A percentile compares a stretch with the other conserved stretches of the same genome.
phyloP scores from a whole-genome alignment of 2,888 invertebrate species.

The Patella ulyssiponensis region DNA sequence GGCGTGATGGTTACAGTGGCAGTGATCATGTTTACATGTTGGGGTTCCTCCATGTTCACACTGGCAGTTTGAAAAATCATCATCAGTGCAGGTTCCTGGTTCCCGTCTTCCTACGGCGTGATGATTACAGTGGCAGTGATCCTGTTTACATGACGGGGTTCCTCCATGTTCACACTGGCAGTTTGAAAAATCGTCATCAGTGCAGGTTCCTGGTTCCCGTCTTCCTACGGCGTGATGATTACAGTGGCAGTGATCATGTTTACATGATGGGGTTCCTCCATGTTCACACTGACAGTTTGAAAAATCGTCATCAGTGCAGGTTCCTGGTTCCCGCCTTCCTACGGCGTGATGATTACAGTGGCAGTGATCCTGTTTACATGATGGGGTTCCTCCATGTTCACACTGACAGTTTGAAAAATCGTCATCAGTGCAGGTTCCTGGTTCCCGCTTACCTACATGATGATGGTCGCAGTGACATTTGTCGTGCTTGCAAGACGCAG shows the following conservation, averaged over 20 bases:
- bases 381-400: conserved; percentile 1
- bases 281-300: background rate
- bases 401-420: background rate
- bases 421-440: conserved; percentile 3
- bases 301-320: conserved; percentile 8
- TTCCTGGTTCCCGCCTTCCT: background rate
- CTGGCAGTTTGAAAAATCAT: background rate
- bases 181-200: background rate
- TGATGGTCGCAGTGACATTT: background rate
- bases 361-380: background rate
- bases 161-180: background rate
- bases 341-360: background rate
- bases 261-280: conserved; percentile 1
- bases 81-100: background rate
- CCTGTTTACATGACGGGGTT: background rate
- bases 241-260: background rate
- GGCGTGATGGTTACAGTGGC: background rate
- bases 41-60: background rate
- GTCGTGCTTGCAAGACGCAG: background rate
- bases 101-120: background rate
- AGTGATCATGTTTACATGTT: background rate
- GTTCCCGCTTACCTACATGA: conserved; percentile 3
- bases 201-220: background rate
- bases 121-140: background rate
- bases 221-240: background rate